Percentiles rank a stretch among this genome's conserved stretches.
Conservation (phyloP, 2,797 vertebrate species). For the Pipistrellus nathusii region DNA sequence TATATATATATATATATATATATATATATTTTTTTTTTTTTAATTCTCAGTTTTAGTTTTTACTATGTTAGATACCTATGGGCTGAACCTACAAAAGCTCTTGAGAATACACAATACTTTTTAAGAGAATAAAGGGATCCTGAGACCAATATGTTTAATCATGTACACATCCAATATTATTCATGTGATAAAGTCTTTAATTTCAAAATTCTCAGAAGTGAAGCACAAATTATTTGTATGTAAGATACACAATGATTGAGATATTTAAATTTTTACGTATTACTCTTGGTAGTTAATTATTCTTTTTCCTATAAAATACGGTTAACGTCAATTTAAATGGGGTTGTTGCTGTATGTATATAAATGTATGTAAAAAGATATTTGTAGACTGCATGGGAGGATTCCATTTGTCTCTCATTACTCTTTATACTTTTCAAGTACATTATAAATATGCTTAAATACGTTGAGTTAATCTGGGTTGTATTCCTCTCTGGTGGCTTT, state of each 20-base stretch:
- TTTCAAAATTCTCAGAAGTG: constrained; percentile 11
- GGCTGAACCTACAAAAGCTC: background rate
- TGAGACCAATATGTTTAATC: background rate
- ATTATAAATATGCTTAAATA: background rate
- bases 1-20: too few species aligned
- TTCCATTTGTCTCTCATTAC: background rate
- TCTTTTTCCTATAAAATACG: background rate
- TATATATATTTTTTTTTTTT: too few species aligned
- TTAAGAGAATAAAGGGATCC: background rate
- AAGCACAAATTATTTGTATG: background rate
- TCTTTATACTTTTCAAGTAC: background rate
- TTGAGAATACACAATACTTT: background rate
- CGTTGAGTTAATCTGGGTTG: background rate
- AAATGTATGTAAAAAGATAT: background rate
- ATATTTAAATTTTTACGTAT: background rate
- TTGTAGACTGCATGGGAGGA: background rate
- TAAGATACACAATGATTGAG: background rate
- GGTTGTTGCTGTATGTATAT: background rate
- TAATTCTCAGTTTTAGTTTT: background rate
- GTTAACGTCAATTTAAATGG: background rate
- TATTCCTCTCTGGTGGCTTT: background rate
- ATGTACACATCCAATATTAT: too few species aligned
- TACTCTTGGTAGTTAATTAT: background rate
- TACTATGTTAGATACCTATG: background rate
- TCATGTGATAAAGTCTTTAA: background rate